Percentiles rank a stretch among this genome's conserved stretches.
Evolutionary conservation across 2,797 vertebrate genomes (phyloP).

Genomic region (Amniataba percoides): DNA sequence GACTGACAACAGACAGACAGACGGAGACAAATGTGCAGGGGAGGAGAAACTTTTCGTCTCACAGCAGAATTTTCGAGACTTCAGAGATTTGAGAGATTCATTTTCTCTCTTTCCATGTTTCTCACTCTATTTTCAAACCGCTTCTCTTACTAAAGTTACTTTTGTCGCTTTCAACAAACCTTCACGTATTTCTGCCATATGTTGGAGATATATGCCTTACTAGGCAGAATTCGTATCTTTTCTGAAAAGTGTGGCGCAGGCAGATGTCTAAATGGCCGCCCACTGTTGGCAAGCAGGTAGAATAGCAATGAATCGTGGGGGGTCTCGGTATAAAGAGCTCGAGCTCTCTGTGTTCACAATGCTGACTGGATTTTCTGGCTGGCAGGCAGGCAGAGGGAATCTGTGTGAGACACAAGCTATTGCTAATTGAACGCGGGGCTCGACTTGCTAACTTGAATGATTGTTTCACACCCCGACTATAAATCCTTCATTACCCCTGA

Average conservation of each 20-base stretch:
- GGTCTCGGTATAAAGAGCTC: constrained; percentile 17
- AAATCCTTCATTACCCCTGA: constrained; percentile 71
- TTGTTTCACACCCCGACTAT: constrained; percentile 72
- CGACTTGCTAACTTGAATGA: constrained; percentile 68
- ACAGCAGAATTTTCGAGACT: neutral
- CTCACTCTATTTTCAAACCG: neutral
- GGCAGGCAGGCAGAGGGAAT: constrained; percentile 32
- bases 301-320: constrained; percentile 45
- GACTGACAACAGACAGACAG: neutral
- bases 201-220: constrained; percentile 26
- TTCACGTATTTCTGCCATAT: neutral
- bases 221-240: constrained; percentile 31
- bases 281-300: constrained; percentile 51
- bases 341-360: constrained; percentile 36
- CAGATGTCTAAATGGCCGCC: constrained; percentile 41
- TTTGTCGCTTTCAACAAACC: neutral
- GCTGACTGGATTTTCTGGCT: constrained; percentile 56
- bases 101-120: neutral
- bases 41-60: constrained; percentile 9
- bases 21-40: constrained; percentile 24
- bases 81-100: neutral
- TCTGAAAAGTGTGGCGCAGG: constrained; percentile 16
- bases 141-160: neutral
- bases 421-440: constrained; percentile 72
- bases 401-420: constrained; percentile 60